These are phyloP conservation scores for Aphidius colemani DNA, from an alignment of 2,888 invertebrate genomes.

Conservation along the genomic window DNA sequence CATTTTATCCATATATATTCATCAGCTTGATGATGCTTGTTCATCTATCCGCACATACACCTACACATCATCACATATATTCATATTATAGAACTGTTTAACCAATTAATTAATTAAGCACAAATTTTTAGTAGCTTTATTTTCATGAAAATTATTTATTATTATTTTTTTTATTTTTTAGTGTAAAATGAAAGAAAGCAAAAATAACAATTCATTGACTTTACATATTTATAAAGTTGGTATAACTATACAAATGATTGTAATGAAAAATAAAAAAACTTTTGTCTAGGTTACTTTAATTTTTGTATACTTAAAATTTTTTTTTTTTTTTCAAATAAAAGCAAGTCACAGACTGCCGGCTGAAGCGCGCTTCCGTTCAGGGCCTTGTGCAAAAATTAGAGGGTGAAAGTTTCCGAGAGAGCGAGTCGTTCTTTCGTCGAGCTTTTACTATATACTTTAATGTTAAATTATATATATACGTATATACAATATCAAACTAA, in stretches of 20 bases:
- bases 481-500: conserved; percentile 21
- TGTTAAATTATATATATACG: conserved; percentile 24
- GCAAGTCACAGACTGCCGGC: not conserved
- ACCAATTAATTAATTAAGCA: not conserved
- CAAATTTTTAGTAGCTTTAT: no score
- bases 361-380: conserved; percentile 15
- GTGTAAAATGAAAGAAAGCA: not conserved
- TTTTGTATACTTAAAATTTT: not conserved
- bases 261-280: conserved; percentile 10
- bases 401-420: conserved; percentile 45
- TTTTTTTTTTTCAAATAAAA: conserved; percentile 7
- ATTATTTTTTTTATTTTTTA: no score
- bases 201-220: not conserved
- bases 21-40: not conserved
- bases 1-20: not conserved
- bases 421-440: not conserved
- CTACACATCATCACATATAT: not conserved
- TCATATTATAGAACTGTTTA: not conserved
- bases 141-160: no score
- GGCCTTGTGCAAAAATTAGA: conserved; percentile 37
- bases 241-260: conserved; percentile 9
- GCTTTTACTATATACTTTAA: not conserved
- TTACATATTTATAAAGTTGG: no score
- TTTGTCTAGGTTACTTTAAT: not conserved
- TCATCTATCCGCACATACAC: no score